Evolutionary conservation across 2,888 invertebrate species (phyloP).

Genomic region (Reticulitermes lucifugus): DNA sequence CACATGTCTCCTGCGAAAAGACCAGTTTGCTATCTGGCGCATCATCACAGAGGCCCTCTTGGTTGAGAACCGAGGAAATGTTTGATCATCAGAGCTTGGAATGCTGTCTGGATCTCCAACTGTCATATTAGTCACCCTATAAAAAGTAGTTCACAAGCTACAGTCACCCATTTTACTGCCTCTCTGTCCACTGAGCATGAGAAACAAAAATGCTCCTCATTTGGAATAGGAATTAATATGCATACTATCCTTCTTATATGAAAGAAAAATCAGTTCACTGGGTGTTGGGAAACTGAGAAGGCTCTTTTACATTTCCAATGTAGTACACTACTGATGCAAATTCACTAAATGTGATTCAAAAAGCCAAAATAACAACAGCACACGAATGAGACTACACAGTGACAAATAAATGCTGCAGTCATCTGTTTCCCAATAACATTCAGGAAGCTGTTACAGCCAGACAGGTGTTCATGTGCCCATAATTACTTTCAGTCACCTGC

Average conservation of each 20-base stretch:
- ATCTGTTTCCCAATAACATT: no score
- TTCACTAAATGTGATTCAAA: no score
- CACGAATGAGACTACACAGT: no score
- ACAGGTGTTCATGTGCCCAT: no score
- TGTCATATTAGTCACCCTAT: constrained; percentile 51
- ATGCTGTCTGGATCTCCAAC: constrained; percentile 43
- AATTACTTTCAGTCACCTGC: no score
- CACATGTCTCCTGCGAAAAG: constrained; percentile 52
- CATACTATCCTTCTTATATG: not conserved
- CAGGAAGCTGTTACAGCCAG: no score
- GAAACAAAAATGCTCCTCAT: not conserved
- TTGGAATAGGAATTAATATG: not conserved
- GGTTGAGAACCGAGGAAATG: constrained; percentile 50
- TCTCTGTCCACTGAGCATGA: not conserved
- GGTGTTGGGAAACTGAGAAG: no score
- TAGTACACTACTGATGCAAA: no score
- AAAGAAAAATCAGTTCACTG: not conserved
- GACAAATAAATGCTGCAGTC: no score
- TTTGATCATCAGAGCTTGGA: constrained; percentile 48
- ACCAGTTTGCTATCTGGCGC: constrained; percentile 53
- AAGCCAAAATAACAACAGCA: no score
- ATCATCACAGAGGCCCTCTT: constrained; percentile 53
- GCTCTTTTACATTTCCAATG: no score
- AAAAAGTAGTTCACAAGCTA: constrained; percentile 45
- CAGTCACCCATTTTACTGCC: constrained; percentile 21